Conservation (phyloP, 2,113 vertebrate species). For the Epinephelus cyanopodus region DNA sequence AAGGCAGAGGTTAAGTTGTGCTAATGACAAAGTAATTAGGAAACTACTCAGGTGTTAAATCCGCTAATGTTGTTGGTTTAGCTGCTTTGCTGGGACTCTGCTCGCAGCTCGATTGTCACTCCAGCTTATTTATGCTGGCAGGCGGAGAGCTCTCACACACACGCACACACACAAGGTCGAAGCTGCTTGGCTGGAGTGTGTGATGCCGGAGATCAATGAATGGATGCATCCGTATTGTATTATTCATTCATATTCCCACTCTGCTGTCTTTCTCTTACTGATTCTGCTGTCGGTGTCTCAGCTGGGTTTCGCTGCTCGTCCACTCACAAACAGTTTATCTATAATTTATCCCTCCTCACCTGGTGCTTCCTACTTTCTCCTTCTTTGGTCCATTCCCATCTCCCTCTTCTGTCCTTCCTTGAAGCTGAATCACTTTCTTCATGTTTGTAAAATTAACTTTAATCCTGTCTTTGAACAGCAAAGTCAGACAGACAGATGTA, state of each 20-base stretch:
- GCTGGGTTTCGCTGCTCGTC: constrained; percentile 12
- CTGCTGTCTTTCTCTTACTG: constrained; percentile 1
- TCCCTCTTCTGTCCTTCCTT: background rate
- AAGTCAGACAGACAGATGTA: too few species aligned
- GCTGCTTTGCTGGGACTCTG: constrained; percentile 31
- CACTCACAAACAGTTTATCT: constrained; percentile 22
- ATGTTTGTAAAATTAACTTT: background rate
- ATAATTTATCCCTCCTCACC: constrained; percentile 23
- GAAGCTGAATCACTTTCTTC: background rate
- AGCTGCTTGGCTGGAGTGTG: constrained; percentile 6
- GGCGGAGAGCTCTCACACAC: background rate
- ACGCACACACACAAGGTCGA: constrained; percentile 33
- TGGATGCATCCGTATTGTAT: constrained; percentile 43
- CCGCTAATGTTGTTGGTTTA: constrained; percentile 62
- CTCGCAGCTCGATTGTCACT: constrained; percentile 32
- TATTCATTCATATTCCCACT: constrained; percentile 52
- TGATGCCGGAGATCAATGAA: constrained; percentile 50
- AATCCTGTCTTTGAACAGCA: background rate
- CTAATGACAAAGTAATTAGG: constrained; percentile 70
- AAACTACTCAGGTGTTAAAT: constrained; percentile 66
- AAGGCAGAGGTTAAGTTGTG: constrained; percentile 40
- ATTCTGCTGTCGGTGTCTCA: constrained; percentile 18
- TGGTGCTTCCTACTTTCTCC: background rate
- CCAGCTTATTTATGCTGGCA: constrained; percentile 38
- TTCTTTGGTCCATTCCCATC: background rate